Evolutionary conservation across 2,888 invertebrate species (phyloP), one percentile per base, ranked within the genome.

Genomic region (Thumatha senex): DNA sequence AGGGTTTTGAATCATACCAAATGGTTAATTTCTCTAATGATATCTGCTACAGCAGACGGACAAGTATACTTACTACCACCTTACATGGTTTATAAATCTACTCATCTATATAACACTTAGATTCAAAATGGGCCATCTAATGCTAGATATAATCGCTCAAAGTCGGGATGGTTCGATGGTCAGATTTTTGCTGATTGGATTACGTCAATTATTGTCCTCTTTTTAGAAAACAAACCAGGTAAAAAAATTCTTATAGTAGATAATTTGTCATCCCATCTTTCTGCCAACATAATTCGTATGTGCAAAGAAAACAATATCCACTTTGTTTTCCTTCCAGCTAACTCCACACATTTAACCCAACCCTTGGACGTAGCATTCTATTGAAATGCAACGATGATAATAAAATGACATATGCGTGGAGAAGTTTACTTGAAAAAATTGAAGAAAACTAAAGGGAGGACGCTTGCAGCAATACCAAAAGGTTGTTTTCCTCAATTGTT

Each of bases 21-120:
- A 1, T 11, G 18, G 15, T 35, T 1, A 35, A 12, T 35, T n/a
- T 35, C 35, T 35, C 7, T 35, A 1, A 35, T 35, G 7, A 35
- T 35, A 5, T 11, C 35, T n/a, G 35, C 35, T 35, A 35, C 35
- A 12, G 35, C 35, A 12, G 35, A 35, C n/a, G 11, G 35, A 7
- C 7, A 35, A n/a, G n/a, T n/a, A n/a, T n/a, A n/a, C n/a, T n/a
- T n/a, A n/a, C n/a, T n/a, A n/a, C n/a, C n/a, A n/a, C n/a, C n/a
- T n/a, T n/a, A n/a, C n/a, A 12, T 35, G 7, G 11, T 35, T 11
- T 35, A 35, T n/a, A 55, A 55, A 47, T 45, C 51, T 2, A n/a
- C n/a, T n/a, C n/a, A n/a, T n/a, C n/a, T n/a, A n/a, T n/a, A n/a
- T n/a, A n/a, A n/a, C n/a, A n/a, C 29, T 1, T 42, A 31, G 41